phyloP scores from a whole-genome alignment of 1,140 invertebrate species.

The Gonioctena quinquepunctata region DNA sequence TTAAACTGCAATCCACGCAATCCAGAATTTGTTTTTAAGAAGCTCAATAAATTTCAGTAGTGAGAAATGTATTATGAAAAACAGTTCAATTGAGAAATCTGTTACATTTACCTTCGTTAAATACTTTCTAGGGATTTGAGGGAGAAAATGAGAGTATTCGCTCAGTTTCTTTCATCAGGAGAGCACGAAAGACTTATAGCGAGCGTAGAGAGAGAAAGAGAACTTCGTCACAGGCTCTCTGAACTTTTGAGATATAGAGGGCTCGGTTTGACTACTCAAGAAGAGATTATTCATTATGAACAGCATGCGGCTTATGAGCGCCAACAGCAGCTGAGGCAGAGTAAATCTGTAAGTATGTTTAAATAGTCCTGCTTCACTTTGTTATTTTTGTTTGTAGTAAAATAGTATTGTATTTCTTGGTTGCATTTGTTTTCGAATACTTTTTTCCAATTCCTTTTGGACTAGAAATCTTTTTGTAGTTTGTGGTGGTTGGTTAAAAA shows the following conservation, averaged over 20 bases:
- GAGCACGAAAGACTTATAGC: slow-evolving; percentile 81
- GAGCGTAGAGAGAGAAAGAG: slow-evolving; percentile 80
- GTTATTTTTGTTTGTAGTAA: no score
- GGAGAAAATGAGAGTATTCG: slow-evolving; percentile 81
- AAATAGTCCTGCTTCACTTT: no score
- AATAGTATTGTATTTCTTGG: neutral
- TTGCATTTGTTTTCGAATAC: neutral
- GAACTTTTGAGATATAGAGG: slow-evolving; percentile 83
- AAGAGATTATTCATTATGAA: slow-evolving; percentile 83
- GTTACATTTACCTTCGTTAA: no score
- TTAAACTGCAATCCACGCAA: no score
- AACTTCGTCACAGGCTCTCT: slow-evolving; percentile 77
- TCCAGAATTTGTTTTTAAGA: no score
- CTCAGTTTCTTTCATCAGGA: slow-evolving; percentile 83
- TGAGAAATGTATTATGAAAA: no score
- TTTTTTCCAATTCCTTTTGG: no score
- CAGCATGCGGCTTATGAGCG: slow-evolving; percentile 66
- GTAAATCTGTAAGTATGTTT: slow-evolving; percentile 63
- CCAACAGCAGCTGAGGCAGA: slow-evolving; percentile 56
- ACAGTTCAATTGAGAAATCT: no score
- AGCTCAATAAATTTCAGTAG: no score
- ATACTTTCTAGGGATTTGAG: slow-evolving; percentile 70
- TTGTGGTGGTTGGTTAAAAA: no score
- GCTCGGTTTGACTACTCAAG: slow-evolving; percentile 77
- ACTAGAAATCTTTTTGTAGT: no score